Base-by-base conservation (phyloP, 92 coral and sea anemone species). In the Virgularia gustaviana region DNA sequence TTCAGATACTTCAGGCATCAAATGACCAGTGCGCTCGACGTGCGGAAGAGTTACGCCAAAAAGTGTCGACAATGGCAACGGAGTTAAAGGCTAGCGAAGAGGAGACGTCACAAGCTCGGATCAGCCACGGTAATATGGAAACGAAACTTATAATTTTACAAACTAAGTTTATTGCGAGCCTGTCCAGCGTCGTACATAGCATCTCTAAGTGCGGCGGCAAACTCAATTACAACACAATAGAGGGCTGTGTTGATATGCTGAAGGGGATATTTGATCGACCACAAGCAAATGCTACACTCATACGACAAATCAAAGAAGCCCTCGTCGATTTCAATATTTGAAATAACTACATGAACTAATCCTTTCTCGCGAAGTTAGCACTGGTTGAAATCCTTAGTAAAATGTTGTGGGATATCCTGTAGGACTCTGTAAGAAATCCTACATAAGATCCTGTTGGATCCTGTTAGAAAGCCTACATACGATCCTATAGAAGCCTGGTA, bases 81-180 rank as follows among this genome's bases (percentile, higher is more conserved):
- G 77, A 85, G 36, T 78, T 92, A 6, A 87, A 80, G 34, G 56
- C 76, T 2, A 84, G 83, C 77, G 83, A 86, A 49, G 91, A 89
- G 23, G 98, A 92, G 47, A 79, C 83, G 6, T 76, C 88, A 0
- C 73, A 65, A 16, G 94, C 88, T 43, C 81, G 88, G 35, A 90
- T 81, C 78, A 82, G 87, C 38, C 83, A 90, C 42, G 96, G 98
- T 39, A 85, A 86, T 57, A 81, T 89, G 35, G 85, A 87, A 52
- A 92, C 98, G 10, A 90, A 89, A 72, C 88, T 92, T 16, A 96
- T 95, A 22, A 85, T 92, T 72, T 78, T 92, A 35, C 98, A 92
- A 85, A 81, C 92, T 6, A 86, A 91, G 11, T 85, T 92, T 51
- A 92, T 92, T 34, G 98, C 98, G 32, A 84, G 94, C 31, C 84